Base-by-base conservation (phyloP, 2,797 vertebrate species). In the Eulemur rubriventer region DNA sequence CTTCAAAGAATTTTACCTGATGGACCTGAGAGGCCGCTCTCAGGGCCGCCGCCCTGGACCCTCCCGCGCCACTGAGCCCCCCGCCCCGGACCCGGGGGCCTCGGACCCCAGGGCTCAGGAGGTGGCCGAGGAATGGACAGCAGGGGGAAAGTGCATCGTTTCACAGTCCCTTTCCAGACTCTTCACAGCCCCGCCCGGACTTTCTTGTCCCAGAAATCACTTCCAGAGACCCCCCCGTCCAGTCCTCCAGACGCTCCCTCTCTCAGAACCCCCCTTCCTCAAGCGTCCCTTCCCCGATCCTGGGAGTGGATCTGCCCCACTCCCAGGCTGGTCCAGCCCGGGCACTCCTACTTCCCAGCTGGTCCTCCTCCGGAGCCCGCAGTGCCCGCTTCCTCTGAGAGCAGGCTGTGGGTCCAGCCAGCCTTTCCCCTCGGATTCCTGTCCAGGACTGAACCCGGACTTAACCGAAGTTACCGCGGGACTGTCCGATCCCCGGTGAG, bases 401-500 rank as follows among this genome's bases (percentile, higher is more conserved):
- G 72, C 38, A 7, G 6, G 22, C 41, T 41, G 59, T 14, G 3
- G 48, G 28, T 28, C 43, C 83, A 50, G 43, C 26, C 86, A 65
- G 63, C 2, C n/a, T 48, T 87, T 63, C 33, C 57, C 61, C 41
- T 41, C 55, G 46, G 70, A 12, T 93, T 88, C 85, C 78, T 87
- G 43, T 93, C 84, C 93, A 98, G 97, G 97, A 94, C 97, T 8
- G 98, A 98, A 4, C 72, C 94, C 4, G 98, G 98, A 63, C 69
- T 82, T 55, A 83, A 59, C 84, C 98, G 87, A 94, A 97, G 94
- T 35, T 97, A 97, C 91, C 91, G 97, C 78, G 97, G 98, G 65
- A 91, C 97, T 69, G 99, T 99, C 96, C 98, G 98, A 94, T 99
- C 98, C 65, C 99, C 99, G 2, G 99, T 99, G 98, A 98, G 98